These are phyloP conservation scores for Fabriciana adippe DNA, from an alignment of 2,888 invertebrate genomes.

Conservation along the genomic window DNA sequence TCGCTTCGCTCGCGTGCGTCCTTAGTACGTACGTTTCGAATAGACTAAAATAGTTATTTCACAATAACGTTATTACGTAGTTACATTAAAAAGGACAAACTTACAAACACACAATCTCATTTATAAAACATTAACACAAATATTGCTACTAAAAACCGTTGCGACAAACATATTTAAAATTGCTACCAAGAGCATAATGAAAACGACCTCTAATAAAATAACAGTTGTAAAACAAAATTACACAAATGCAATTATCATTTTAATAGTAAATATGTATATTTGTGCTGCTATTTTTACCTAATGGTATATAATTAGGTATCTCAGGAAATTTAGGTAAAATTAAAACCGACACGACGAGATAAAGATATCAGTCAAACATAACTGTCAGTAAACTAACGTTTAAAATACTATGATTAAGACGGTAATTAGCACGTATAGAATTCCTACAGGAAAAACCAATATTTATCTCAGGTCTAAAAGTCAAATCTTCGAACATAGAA, in stretches of 20 bases:
- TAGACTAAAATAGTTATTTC: no score
- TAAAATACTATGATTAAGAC: no score
- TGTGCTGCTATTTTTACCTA: background rate
- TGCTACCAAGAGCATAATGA: background rate
- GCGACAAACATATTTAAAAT: constrained; percentile 6
- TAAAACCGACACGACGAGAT: no score
- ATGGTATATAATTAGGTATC: background rate
- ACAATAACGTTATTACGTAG: no score
- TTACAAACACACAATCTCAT: background rate
- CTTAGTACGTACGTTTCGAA: no score
- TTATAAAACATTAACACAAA: background rate
- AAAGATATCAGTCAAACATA: no score
- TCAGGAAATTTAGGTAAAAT: background rate
- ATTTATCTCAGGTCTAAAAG: no score
- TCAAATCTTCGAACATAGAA: no score
- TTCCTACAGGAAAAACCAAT: no score
- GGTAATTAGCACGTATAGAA: no score
- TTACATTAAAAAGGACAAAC: background rate
- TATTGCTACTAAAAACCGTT: background rate
- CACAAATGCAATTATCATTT: constrained; percentile 6
- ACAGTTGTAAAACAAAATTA: constrained; percentile 15
- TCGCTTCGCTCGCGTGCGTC: no score
- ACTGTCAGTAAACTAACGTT: no score
- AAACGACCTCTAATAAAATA: constrained; percentile 22
- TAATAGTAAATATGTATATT: constrained; percentile 9